Evolutionary conservation across 1,140 invertebrate genomes (phyloP).

Genomic region (Tetraneura akinire): DNA sequence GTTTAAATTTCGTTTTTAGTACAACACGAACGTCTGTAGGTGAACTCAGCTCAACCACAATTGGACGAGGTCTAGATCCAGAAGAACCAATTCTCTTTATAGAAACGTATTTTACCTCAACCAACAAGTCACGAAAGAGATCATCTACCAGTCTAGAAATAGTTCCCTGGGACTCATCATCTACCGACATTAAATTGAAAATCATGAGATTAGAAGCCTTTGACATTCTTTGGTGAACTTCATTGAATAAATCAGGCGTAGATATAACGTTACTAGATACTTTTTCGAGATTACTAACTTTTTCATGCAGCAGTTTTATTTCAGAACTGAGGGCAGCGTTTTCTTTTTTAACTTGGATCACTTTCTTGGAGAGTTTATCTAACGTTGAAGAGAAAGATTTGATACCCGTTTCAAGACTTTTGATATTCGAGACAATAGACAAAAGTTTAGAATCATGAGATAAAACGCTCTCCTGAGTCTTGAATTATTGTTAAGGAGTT

Average conservation of each 20-base stretch:
- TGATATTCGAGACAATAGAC: not conserved
- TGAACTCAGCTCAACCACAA: not conserved
- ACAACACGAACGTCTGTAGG: not conserved
- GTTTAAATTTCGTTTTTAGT: not conserved
- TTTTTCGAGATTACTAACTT: not conserved
- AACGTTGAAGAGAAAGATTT: not conserved
- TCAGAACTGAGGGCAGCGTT: not conserved
- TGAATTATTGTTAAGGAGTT: not conserved
- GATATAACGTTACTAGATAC: too few relatives aligned
- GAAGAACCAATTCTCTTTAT: not conserved
- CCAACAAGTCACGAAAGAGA: not conserved
- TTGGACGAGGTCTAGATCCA: not conserved
- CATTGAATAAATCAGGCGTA: too few relatives aligned
- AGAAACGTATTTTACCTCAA: not conserved
- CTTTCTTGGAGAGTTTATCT: not conserved
- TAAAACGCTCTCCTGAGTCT: not conserved
- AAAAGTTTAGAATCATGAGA: not conserved
- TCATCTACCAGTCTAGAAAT: slow-evolving; percentile 6
- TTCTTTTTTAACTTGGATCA: not conserved
- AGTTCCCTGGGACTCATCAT: too few relatives aligned
- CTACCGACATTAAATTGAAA: too few relatives aligned
- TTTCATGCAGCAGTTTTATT: not conserved
- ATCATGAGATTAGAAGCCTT: too few relatives aligned
- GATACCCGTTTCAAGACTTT: not conserved
- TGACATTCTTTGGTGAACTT: too few relatives aligned